Evolutionary conservation across 2,113 vertebrate species (phyloP).

Genomic region (Mustela nigripes): DNA sequence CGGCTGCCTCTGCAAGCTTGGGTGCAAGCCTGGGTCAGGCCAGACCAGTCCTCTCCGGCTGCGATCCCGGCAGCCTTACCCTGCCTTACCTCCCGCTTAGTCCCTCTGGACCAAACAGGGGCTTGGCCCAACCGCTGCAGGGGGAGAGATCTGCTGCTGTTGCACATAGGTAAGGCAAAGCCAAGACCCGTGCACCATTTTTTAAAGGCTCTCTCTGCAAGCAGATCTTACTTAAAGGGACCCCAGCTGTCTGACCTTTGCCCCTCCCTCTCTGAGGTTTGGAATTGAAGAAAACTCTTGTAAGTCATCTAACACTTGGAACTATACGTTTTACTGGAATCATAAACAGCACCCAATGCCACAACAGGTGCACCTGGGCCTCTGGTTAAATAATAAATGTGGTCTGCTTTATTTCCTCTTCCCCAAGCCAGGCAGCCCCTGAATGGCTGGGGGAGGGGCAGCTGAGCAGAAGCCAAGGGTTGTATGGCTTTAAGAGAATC

Average conservation of each 20-base stretch:
- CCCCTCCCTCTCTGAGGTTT: conserved; percentile 4
- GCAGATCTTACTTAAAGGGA: not conserved
- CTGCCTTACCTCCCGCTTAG: not conserved
- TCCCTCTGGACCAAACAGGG: not conserved
- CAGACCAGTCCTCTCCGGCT: not conserved
- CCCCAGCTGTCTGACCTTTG: no score
- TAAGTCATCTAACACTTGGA: not conserved
- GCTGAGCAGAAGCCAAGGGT: not conserved
- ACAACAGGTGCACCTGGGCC: conserved; percentile 16
- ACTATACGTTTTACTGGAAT: not conserved
- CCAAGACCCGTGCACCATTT: not conserved
- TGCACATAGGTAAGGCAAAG: not conserved
- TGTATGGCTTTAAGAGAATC: not conserved
- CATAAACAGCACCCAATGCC: not conserved
- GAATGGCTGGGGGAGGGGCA: not conserved
- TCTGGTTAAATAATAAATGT: conserved; percentile 51
- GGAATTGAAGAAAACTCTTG: not conserved
- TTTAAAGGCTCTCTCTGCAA: not conserved
- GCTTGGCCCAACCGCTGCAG: not conserved
- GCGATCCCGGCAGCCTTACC: not conserved
- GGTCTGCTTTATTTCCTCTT: not conserved
- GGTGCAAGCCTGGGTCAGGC: not conserved
- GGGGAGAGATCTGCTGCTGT: not conserved
- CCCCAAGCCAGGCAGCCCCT: not conserved
- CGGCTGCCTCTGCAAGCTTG: not conserved